These are phyloP conservation scores for Dromococcyx pavoninus DNA, from an alignment of 2,797 vertebrate species.

Conservation along the genomic window DNA sequence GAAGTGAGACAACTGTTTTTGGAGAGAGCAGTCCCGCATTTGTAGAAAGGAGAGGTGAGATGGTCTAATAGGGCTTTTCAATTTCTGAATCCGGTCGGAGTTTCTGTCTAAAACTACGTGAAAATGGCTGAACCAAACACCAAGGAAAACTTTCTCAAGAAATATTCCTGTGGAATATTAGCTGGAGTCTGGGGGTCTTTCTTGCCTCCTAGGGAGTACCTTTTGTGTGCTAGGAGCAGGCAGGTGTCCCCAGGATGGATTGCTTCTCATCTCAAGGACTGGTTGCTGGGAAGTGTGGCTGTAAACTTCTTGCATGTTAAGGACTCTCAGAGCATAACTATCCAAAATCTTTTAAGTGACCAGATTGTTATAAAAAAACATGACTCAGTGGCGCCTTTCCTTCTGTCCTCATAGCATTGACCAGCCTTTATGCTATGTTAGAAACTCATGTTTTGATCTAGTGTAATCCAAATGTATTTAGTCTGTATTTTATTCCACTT, in stretches of 20 bases:
- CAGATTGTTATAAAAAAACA: slow-evolving; percentile 40
- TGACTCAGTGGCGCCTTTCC: slow-evolving; percentile 72
- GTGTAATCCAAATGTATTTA: slow-evolving; percentile 77
- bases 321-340: background rate
- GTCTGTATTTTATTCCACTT: slow-evolving; percentile 76
- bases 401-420: slow-evolving; percentile 23
- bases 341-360: slow-evolving; percentile 24
- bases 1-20: background rate
- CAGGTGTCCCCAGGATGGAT: background rate
- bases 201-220: background rate
- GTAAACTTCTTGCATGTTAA: background rate
- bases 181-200: background rate
- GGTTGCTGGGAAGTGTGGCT: background rate
- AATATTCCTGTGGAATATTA: background rate
- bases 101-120: fast-evolving
- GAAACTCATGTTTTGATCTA: slow-evolving; percentile 62
- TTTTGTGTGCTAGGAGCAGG: background rate
- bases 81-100: background rate
- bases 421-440: slow-evolving; percentile 58
- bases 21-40: fast-evolving
- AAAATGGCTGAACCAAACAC: background rate
- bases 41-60: background rate
- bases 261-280: background rate
- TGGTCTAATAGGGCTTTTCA: background rate
- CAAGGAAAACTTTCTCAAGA: background rate